Evolutionary conservation across 2,797 vertebrate genomes (phyloP).

Genomic region (Benthosema pterotum): DNA sequence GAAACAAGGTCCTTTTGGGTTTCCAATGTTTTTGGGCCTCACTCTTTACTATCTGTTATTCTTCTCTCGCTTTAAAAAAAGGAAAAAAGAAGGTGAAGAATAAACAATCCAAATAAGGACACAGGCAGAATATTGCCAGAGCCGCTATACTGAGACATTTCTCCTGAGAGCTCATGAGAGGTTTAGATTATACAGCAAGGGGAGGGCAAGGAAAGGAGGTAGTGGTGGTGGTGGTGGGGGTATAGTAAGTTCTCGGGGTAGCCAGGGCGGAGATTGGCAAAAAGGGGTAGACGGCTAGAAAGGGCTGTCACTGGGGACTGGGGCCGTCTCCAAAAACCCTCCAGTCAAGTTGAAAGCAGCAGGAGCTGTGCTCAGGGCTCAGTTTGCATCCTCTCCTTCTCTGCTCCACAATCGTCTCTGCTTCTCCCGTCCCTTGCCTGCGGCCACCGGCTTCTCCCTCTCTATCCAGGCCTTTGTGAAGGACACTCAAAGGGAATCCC

Average conservation of each 20-base stretch:
- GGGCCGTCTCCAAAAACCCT: conserved; percentile 79
- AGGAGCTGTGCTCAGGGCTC: conserved; percentile 63
- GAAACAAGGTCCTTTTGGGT: conserved; percentile 45
- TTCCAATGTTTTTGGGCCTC: conserved; percentile 31
- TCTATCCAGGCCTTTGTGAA: background rate
- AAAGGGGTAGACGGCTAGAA: conserved; percentile 59
- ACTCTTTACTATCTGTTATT: conserved; percentile 52
- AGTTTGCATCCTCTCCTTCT: conserved; percentile 71
- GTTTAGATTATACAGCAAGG: conserved; percentile 58
- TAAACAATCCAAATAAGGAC: conserved; percentile 88
- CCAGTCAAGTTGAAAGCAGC: conserved; percentile 84
- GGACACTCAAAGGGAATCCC: conserved; percentile 13
- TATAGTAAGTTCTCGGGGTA: conserved; percentile 45
- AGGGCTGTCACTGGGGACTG: conserved; percentile 77
- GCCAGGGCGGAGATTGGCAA: conserved; percentile 59
- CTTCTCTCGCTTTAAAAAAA: conserved; percentile 47
- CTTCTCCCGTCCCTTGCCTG: conserved; percentile 9
- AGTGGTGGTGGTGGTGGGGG: conserved; percentile 10
- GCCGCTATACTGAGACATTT: conserved; percentile 73
- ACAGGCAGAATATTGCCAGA: conserved; percentile 56
- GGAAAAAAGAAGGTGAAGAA: conserved; percentile 35
- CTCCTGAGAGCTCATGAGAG: conserved; percentile 75
- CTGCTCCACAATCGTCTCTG: conserved; percentile 28
- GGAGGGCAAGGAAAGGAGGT: conserved; percentile 17
- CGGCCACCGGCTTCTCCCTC: conserved; percentile 31